phyloP scores from a whole-genome alignment of 2,888 invertebrate species.

The Frankliniella fusca region DNA sequence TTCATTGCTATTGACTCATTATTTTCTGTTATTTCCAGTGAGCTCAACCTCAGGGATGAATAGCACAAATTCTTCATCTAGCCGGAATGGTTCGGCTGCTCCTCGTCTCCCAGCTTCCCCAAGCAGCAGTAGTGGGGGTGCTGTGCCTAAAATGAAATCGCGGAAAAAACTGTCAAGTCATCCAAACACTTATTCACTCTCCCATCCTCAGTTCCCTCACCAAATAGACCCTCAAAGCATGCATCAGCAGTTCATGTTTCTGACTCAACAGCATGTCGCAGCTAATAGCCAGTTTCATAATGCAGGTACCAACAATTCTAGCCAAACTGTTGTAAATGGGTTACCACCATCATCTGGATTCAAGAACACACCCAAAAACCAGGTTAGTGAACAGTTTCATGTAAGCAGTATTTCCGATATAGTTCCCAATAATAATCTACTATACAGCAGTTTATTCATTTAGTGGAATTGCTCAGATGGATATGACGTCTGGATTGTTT shows the following conservation, averaged over 20 bases:
- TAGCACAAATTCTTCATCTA: not conserved
- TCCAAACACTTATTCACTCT: not conserved
- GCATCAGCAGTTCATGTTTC: not conserved
- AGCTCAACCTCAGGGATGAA: not conserved
- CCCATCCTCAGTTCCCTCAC: not conserved
- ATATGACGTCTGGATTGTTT: not conserved
- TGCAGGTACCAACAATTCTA: not conserved
- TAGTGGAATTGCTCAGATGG: not conserved
- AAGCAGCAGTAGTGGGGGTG: not conserved
- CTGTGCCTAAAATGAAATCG: not conserved
- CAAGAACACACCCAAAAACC: not conserved
- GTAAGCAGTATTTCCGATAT: not conserved
- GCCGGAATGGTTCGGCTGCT: not conserved
- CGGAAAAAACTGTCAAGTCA: not conserved
- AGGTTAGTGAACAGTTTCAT: not conserved
- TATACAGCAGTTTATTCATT: not conserved
- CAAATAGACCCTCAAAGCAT: not conserved
- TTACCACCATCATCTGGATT: not conserved
- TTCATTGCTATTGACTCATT: not conserved
- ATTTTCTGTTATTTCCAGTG: not conserved
- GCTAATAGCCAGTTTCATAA: not conserved
- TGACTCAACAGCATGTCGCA: not conserved
- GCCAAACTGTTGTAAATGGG: not conserved
- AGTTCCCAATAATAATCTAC: not conserved
- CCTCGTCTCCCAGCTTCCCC: not conserved